A percentile compares a stretch with the other conserved stretches of the same genome.
Conservation (phyloP, 2,113 vertebrate species). For the Lates calcarifer region DNA sequence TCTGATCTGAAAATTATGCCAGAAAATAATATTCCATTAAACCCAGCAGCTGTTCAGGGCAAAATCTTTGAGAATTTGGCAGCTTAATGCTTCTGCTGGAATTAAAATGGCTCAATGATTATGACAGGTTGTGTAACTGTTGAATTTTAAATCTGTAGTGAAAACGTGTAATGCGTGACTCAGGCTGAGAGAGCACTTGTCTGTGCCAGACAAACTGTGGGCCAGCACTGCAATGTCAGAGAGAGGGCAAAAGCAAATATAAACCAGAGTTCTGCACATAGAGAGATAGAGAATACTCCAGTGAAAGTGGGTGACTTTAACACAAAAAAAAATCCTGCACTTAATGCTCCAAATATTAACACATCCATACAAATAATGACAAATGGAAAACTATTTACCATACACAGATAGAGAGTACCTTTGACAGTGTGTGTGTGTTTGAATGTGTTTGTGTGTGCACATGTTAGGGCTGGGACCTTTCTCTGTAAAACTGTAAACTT, state of each 20-base stretch:
- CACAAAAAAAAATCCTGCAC: slow-evolving; percentile 34
- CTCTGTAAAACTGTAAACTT: slow-evolving; percentile 9
- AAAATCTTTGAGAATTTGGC: slow-evolving; percentile 60
- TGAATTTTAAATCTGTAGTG: slow-evolving; percentile 61
- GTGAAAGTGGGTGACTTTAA: slow-evolving; percentile 28
- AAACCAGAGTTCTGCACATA: slow-evolving; percentile 26
- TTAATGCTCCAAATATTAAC: slow-evolving; percentile 46
- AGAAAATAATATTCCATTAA: slow-evolving; percentile 23
- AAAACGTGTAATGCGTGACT: slow-evolving; percentile 64
- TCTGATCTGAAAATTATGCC: slow-evolving; percentile 4
- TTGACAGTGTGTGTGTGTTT: not conserved
- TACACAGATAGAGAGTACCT: slow-evolving; percentile 24
- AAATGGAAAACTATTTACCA: slow-evolving; percentile 30
- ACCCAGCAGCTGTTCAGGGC: slow-evolving; percentile 55
- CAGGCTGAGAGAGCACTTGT: slow-evolving; percentile 69
- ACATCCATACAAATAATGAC: slow-evolving; percentile 48
- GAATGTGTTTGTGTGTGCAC: slow-evolving; percentile 17
- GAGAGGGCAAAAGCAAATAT: slow-evolving; percentile 50
- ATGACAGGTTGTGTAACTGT: slow-evolving; percentile 43
- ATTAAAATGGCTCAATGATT: slow-evolving; percentile 54
- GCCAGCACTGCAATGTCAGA: slow-evolving; percentile 63
- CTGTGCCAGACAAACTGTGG: slow-evolving; percentile 56
- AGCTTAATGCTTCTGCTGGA: slow-evolving; percentile 61
- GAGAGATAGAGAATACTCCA: slow-evolving; percentile 39
- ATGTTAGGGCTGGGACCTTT: slow-evolving; percentile 22